Evolutionary conservation across 1,140 invertebrate genomes (phyloP).

Genomic region (Brachionus asplanchnoidis): DNA sequence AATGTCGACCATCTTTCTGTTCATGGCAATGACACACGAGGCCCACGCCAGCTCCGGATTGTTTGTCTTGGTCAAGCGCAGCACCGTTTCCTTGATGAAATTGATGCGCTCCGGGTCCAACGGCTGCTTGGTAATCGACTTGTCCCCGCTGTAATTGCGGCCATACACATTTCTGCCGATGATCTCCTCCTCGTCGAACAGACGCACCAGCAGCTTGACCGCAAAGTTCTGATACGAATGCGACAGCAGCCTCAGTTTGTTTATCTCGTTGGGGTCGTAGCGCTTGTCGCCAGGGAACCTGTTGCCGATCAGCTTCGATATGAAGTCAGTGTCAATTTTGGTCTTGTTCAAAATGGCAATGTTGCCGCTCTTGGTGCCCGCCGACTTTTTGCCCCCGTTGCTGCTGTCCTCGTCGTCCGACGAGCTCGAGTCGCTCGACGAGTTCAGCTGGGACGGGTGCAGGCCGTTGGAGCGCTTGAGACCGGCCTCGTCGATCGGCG

Average conservation of each 20-base stretch:
- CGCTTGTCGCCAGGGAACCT: conserved; percentile 19
- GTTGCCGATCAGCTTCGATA: conserved; percentile 26
- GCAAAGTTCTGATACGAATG: conserved; percentile 42
- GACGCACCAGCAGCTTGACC: conserved; percentile 1
- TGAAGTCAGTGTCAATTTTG: conserved; percentile 41
- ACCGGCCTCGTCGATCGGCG: not conserved
- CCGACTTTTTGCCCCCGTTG: not conserved
- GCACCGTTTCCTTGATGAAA: conserved; percentile 39
- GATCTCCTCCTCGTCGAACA: conserved; percentile 38
- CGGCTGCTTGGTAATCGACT: conserved; percentile 27
- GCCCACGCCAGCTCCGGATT: conserved; percentile 33
- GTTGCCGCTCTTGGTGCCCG: not conserved
- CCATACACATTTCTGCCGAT: conserved; percentile 37
- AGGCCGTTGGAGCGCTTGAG: not conserved
- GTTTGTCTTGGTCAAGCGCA: conserved; percentile 26
- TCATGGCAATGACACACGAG: conserved; percentile 40
- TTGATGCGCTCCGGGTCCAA: conserved; percentile 40
- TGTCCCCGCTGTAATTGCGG: conserved; percentile 32
- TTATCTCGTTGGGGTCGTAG: conserved; percentile 38
- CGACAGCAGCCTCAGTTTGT: conserved; percentile 22
- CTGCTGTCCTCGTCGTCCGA: conserved; percentile 13
- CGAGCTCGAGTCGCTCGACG: not conserved
- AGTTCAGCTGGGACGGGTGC: not conserved
- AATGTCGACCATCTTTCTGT: conserved; percentile 36
- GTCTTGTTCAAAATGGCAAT: conserved; percentile 40